These are phyloP conservation scores for Epinephelus fuscoguttatus DNA, from an alignment of 2,113 vertebrate genomes.

Conservation along the genomic window DNA sequence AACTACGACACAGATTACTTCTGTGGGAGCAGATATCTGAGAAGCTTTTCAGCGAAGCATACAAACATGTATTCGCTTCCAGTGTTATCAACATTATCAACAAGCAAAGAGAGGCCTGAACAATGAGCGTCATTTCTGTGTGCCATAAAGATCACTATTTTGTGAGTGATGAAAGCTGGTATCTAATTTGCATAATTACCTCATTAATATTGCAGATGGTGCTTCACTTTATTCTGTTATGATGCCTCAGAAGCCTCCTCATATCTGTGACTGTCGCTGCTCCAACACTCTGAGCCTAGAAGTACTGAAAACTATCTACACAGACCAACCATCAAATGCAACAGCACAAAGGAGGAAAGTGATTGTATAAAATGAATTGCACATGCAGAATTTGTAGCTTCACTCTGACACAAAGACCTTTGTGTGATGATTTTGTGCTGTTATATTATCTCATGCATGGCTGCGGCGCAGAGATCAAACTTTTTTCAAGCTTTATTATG, in stretches of 20 bases:
- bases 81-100: slow-evolving; percentile 6
- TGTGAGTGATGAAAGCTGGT: slow-evolving; percentile 43
- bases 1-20: slow-evolving; percentile 25
- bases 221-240: slow-evolving; percentile 46
- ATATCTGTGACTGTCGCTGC: slow-evolving; percentile 16
- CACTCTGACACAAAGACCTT: slow-evolving; percentile 6
- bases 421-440: slow-evolving; percentile 5
- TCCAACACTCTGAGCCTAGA: slow-evolving; percentile 10
- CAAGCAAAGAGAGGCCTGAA: not conserved
- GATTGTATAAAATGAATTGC: slow-evolving; percentile 30
- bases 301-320: slow-evolving; percentile 24
- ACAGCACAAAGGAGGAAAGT: slow-evolving; percentile 21
- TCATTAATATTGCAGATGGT: slow-evolving; percentile 51
- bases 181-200: slow-evolving; percentile 56
- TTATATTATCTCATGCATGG: slow-evolving; percentile 3
- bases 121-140: not conserved
- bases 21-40: slow-evolving; percentile 1
- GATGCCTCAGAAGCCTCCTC: slow-evolving; percentile 30
- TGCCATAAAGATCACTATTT: slow-evolving; percentile 25
- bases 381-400: slow-evolving; percentile 40
- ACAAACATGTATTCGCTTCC: slow-evolving; percentile 13
- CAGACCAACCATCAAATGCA: slow-evolving; percentile 16
- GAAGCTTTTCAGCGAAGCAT: slow-evolving; percentile 11
- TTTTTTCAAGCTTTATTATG: slow-evolving; percentile 11
- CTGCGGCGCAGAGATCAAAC: not conserved